A percentile compares a stretch with the other conserved stretches of the same genome.
These are phyloP conservation scores for Hydractinia echinata DNA, from an alignment of 30 jellyfish, hydroid and myxozoan species.

Conservation along the genomic window DNA sequence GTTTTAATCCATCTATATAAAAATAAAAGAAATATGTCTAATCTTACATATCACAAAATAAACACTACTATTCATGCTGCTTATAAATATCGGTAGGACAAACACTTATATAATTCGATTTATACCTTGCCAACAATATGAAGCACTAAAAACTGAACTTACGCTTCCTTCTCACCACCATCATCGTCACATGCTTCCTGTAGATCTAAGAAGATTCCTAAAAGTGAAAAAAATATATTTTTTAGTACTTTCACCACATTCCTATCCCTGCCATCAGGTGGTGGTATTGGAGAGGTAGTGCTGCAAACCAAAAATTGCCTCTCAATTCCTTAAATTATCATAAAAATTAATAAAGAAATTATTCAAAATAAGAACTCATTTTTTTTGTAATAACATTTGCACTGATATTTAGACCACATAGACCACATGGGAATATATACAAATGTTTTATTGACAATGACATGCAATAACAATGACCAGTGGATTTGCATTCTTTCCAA, in stretches of 20 bases:
- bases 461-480: too few relatives aligned
- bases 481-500: too few relatives aligned
- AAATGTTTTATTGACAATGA: too few relatives aligned
- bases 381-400: too few relatives aligned
- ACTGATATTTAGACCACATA: too few relatives aligned
- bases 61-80: not conserved
- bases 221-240: not conserved
- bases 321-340: not conserved
- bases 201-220: conserved; percentile 67
- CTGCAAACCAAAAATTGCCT: too few relatives aligned
- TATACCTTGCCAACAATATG: not conserved
- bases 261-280: too few relatives aligned
- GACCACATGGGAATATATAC: too few relatives aligned
- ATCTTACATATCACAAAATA: not conserved
- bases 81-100: not conserved
- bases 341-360: not conserved
- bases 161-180: conserved; percentile 14
- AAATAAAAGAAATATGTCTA: not conserved
- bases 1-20: conserved; percentile 43
- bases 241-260: too few relatives aligned
- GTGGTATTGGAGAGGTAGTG: too few relatives aligned
- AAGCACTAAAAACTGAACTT: not conserved
- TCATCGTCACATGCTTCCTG: conserved; percentile 45
- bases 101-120: not conserved
- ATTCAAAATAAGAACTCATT: not conserved